Evolutionary conservation across 2,113 vertebrate species (phyloP).

Genomic region (Phalacrocorax carbo): DNA sequence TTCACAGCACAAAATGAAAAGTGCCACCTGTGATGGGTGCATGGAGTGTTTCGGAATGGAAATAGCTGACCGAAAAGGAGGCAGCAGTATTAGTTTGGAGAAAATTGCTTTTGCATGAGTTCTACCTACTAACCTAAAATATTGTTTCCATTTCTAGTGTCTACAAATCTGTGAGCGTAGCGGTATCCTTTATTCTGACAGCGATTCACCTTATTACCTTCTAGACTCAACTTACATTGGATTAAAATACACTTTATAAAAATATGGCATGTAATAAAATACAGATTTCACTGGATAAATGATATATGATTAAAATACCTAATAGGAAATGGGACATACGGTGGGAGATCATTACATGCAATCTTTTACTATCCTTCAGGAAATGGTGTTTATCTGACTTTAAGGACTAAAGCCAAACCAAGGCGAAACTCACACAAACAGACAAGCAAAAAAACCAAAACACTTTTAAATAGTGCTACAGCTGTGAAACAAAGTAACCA

Average conservation of each 20-base stretch:
- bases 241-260: not conserved
- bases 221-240: not conserved
- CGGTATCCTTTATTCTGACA: not conserved
- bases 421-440: slow-evolving; percentile 1
- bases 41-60: not conserved
- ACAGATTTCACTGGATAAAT: not conserved
- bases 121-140: not conserved
- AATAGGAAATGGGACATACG: not conserved
- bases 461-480: slow-evolving; percentile 54
- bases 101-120: not conserved
- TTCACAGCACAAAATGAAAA: slow-evolving; percentile 11
- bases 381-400: not conserved
- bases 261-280: not conserved
- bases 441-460: slow-evolving; percentile 51
- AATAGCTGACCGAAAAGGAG: not conserved
- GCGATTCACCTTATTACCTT: not conserved
- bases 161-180: not conserved
- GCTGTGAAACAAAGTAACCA: slow-evolving; percentile 57
- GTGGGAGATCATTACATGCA: not conserved
- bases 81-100: not conserved
- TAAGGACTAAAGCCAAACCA: not conserved
- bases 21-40: not conserved
- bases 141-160: not conserved
- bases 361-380: not conserved
- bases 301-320: not conserved